phyloP scores from a whole-genome alignment of 1,140 invertebrate genomes.

The Whitmania pigra region DNA sequence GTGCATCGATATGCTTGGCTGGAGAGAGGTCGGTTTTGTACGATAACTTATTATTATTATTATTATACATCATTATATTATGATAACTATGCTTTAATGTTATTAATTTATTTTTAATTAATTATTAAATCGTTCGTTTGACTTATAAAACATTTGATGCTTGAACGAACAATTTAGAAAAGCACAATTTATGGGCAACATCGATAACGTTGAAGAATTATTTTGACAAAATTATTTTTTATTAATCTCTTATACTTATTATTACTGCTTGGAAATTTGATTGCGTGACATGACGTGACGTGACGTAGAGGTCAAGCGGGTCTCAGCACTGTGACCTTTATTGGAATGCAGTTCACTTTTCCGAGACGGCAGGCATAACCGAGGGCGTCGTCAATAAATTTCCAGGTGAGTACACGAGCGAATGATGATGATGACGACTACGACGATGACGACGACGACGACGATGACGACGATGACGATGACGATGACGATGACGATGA shows the following conservation, averaged over 20 bases:
- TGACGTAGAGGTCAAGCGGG: slow-evolving; percentile 33
- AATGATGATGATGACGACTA: neutral
- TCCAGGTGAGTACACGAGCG: slow-evolving; percentile 29
- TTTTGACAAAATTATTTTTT: too few species aligned
- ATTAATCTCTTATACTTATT: neutral
- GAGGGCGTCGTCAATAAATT: slow-evolving; percentile 43
- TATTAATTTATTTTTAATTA: neutral
- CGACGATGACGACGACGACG: neutral
- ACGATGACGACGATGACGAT: neutral
- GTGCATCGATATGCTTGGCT: slow-evolving; percentile 35
- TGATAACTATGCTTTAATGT: too few species aligned
- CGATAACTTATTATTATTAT: neutral
- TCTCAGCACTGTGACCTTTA: slow-evolving; percentile 42
- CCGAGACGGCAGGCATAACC: slow-evolving; percentile 37
- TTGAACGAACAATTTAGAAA: too few species aligned
- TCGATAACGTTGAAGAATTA: too few species aligned
- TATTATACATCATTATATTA: too few species aligned
- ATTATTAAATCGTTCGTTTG: too few species aligned
- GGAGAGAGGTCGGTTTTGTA: slow-evolving; percentile 34
- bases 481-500: neutral
- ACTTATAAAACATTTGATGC: too few species aligned
- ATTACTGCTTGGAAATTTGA: neutral
- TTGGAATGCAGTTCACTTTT: slow-evolving; percentile 42
- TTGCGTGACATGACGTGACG: slow-evolving; percentile 34
- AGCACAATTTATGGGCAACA: too few species aligned